Base-by-base conservation (phyloP, 2,888 invertebrate genomes). In the Hoplodrina ambigua region DNA sequence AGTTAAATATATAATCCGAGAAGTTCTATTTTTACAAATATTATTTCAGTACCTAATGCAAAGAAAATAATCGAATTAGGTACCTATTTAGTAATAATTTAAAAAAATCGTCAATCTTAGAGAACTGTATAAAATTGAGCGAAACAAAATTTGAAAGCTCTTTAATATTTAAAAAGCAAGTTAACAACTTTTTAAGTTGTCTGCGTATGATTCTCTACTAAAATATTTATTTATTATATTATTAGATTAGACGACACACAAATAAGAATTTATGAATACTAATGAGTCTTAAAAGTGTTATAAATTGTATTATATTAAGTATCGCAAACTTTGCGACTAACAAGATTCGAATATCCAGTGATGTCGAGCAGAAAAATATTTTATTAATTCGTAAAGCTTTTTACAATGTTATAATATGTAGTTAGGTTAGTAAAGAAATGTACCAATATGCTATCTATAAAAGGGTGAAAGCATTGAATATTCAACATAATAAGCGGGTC, bases 381-480 rank as follows among this genome's bases (percentile, higher is more conserved):
- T 20, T 37, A 19, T 30, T n/a, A 56, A 69, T 37, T 8, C 37
- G 8, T 37, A 41, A 41, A 41, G 41, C 41, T 65, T 70, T 65
- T 68, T 63, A 52, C 5, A 58, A 49, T 37, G 25, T 25, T 25
- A 46, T 0, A 10, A 46, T 0, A 10, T 44, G 44, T 46, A 46
- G 46, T 10, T 46, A 15, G 17, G 46, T 60, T 7, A 33, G 17
- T 53, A 53, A 59, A 66, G 41, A 17, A 46, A 46, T 46, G 46
- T 46, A 37, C 37, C 37, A 8, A 17, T 56, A 41, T 52, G 46
- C 25, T 13, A 33, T 72, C 17, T 41, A 19, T 59, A 55, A 60
- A 72, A 70, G 59, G 44, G 57, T 70, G 59, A 65, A 75, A 58
- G 13, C 65, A 76, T 72, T 81, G 73, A 74, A 81, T 79, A 81